Conservation (phyloP, 2,113 vertebrate genomes). For the Polypterus senegalus region DNA sequence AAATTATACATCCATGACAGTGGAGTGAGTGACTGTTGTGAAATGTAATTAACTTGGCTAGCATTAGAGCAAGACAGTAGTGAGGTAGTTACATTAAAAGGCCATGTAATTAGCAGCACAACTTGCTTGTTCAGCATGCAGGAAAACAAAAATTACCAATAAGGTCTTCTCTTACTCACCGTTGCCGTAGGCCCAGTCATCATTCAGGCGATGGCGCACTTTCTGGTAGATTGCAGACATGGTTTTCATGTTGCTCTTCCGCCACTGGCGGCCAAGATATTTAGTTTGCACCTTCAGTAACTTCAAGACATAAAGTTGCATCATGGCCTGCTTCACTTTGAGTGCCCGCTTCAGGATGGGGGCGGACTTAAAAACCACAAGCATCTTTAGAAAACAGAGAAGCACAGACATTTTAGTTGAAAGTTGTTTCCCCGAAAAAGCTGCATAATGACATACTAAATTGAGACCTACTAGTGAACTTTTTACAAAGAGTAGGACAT, state of each 20-base stretch:
- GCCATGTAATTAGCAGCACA: accelerated
- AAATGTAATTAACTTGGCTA: too few relatives aligned
- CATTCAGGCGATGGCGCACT: constrained; percentile 88
- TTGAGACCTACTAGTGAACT: too few relatives aligned
- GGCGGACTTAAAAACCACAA: constrained; percentile 94
- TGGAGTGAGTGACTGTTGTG: too few relatives aligned
- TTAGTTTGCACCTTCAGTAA: constrained; percentile 95
- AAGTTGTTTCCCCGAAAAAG: too few relatives aligned
- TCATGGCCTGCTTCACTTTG: constrained; percentile 97
- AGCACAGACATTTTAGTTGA: background rate
- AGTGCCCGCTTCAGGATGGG: constrained; percentile 96
- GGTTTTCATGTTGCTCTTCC: constrained; percentile 99
- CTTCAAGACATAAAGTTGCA: constrained; percentile 95
- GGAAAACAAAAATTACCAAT: accelerated
- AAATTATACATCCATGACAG: too few relatives aligned
- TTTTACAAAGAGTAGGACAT: too few relatives aligned
- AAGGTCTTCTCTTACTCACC: constrained; percentile 44
- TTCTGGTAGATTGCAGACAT: constrained; percentile 98
- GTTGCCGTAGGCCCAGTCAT: constrained; percentile 94
- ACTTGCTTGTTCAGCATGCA: background rate
- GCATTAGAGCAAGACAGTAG: too few relatives aligned
- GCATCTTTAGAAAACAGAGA: constrained; percentile 58
- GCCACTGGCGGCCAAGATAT: constrained; percentile 91
- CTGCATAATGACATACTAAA: too few relatives aligned
- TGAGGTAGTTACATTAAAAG: background rate